These are phyloP conservation scores for Luperina nickerlii DNA, from an alignment of 2,888 invertebrate species.

Conservation along the genomic window DNA sequence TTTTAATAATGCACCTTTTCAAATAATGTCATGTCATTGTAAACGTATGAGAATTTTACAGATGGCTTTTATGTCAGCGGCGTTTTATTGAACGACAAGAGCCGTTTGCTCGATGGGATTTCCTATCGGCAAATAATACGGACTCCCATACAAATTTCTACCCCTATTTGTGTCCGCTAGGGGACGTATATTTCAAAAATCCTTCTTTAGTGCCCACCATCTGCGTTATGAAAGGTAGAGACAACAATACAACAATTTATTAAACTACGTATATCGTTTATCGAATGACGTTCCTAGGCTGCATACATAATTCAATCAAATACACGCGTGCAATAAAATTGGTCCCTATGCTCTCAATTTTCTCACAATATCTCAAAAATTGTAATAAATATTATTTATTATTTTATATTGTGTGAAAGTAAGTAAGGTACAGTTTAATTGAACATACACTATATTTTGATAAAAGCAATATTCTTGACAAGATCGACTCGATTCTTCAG, in stretches of 20 bases:
- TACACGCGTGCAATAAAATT: too few species aligned
- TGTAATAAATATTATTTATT: too few species aligned
- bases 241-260: not conserved
- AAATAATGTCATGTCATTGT: conserved; percentile 9
- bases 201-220: not conserved
- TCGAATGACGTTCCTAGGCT: too few species aligned
- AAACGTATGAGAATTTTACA: not conserved
- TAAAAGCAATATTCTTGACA: too few species aligned
- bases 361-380: too few species aligned
- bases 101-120: not conserved
- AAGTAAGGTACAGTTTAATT: too few species aligned
- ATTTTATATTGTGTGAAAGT: too few species aligned
- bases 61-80: not conserved
- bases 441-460: too few species aligned
- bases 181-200: not conserved
- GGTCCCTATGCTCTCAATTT: too few species aligned
- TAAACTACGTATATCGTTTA: too few species aligned
- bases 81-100: not conserved
- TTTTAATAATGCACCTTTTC: conserved; percentile 26
- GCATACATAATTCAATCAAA: too few species aligned
- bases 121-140: not conserved
- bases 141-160: not conserved
- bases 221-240: not conserved
- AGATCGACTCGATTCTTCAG: too few species aligned
- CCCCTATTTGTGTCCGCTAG: not conserved